These are phyloP conservation scores for Recurvirostra avosetta DNA, from an alignment of 2,113 vertebrate species.

Conservation along the genomic window DNA sequence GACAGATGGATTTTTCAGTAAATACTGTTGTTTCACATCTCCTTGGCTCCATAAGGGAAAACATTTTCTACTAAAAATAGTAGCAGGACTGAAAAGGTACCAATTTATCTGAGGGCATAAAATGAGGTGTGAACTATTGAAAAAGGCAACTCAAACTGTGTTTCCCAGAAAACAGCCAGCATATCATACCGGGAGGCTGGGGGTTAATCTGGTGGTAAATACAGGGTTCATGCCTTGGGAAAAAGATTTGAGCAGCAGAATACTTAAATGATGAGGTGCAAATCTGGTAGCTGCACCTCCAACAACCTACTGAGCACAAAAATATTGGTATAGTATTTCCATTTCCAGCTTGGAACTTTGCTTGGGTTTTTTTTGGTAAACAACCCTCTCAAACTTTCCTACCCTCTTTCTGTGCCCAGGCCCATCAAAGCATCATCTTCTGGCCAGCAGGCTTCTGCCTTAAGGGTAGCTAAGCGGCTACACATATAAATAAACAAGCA, in stretches of 20 bases:
- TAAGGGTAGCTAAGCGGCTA: background rate
- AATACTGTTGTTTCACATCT: constrained; percentile 68
- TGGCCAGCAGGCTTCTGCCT: background rate
- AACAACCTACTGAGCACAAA: background rate
- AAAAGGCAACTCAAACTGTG: constrained; percentile 56
- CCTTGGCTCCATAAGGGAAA: constrained; percentile 65
- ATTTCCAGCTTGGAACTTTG: background rate
- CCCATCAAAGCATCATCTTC: background rate
- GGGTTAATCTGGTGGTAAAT: background rate
- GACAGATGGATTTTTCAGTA: constrained; percentile 71
- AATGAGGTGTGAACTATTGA: constrained; percentile 65
- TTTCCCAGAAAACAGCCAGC: constrained; percentile 52
- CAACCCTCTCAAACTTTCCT: background rate
- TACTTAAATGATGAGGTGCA: constrained; percentile 15
- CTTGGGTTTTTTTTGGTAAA: background rate
- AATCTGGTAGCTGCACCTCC: background rate
- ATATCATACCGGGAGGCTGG: background rate
- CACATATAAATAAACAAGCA: background rate
- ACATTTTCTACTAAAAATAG: constrained; percentile 65
- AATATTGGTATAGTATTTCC: background rate
- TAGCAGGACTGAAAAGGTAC: constrained; percentile 60
- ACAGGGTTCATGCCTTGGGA: background rate
- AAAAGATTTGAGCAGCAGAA: background rate
- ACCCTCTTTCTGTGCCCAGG: background rate
- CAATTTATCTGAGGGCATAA: constrained; percentile 64